Evolutionary conservation across 2,113 vertebrate genomes (phyloP), one percentile per base, ranked within the genome.

Genomic region (Mesitornis unicolor): DNA sequence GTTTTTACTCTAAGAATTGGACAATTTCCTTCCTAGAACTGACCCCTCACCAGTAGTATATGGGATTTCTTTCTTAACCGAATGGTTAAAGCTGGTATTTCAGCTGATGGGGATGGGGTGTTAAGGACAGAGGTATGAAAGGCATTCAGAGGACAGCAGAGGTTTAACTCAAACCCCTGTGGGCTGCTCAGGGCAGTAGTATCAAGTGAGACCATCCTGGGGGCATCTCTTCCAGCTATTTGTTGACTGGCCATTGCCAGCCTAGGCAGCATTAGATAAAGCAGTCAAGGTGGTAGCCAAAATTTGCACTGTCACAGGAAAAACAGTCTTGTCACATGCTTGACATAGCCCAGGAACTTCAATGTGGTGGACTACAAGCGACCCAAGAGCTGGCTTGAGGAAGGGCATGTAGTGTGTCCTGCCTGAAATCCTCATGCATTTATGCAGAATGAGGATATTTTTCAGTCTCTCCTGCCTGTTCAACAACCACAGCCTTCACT

Each of bases 291-390:
- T 6, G 75, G 9, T 3, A 17, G 35, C 51, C n/a, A n/a, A 67
- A 79, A 61, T 38, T 38, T 38, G 21, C 45, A 43, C 36, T 1
- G 0, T 19, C 10, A 3, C 1, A 4, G 70, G 29, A 54, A 14
- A 80, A 91, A 2, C 11, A 76, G 3, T 3, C n/a, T n/a, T n/a
- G n/a, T n/a, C n/a, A n/a, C 7, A 11, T 0, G 1, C 29, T 24
- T 53, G 6, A 40, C 10, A n/a, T 17, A 26, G 11, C 26, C 22
- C 14, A 60, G 35, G 25, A 71, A 33, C 19, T 11, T 8, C 11
- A 43, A 5, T 4, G 33, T 31, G 63, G 16, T 1, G 4, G 38
- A 13, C 25, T 2, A 11, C 12, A 31, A 43, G 47, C 2, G 4
- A 42, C 12, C 33, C 65, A 65, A 56, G 43, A 42, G 3, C 20